phyloP scores from a whole-genome alignment of 2,888 invertebrate genomes.

The Ptilodon capucinus region DNA sequence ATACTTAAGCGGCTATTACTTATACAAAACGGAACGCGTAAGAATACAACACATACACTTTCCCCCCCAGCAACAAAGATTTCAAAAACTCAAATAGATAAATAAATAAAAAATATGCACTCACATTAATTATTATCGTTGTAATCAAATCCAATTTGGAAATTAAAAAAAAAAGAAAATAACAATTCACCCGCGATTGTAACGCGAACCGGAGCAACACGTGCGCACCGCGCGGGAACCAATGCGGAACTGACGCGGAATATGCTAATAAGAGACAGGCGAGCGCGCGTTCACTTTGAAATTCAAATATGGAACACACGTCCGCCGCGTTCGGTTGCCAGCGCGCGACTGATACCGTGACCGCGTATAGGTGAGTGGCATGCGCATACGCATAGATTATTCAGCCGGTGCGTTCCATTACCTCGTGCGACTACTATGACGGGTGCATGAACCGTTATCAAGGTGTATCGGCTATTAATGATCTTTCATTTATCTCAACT shows the following conservation, averaged over 20 bases:
- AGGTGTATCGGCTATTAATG: slow-evolving; percentile 16
- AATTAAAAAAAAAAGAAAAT: not conserved
- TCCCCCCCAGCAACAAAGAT: too few species aligned
- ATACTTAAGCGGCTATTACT: too few species aligned
- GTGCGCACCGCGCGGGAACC: not conserved
- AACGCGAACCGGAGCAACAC: not conserved
- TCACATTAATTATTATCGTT: slow-evolving; percentile 20
- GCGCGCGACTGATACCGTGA: slow-evolving; percentile 42
- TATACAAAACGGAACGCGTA: too few species aligned
- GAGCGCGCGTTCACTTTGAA: slow-evolving; percentile 42
- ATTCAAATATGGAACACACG: slow-evolving; percentile 27
- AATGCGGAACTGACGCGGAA: not conserved
- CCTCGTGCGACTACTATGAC: slow-evolving; percentile 38
- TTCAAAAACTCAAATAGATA: slow-evolving; percentile 4
- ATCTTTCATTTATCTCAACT: not conserved
- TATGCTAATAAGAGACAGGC: slow-evolving; percentile 3
- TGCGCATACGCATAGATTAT: slow-evolving; percentile 44
- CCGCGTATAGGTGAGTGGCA: slow-evolving; percentile 26
- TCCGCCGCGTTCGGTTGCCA: slow-evolving; percentile 33
- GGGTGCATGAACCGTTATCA: slow-evolving; percentile 53
- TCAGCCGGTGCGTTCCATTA: slow-evolving; percentile 34
- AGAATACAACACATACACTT: too few species aligned
- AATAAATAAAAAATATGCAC: slow-evolving; percentile 14
- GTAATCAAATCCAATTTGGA: slow-evolving; percentile 24
- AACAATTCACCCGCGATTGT: slow-evolving; percentile 6